Conservation (phyloP, 1,140 invertebrate genomes). For the Cherax quadricarinatus region DNA sequence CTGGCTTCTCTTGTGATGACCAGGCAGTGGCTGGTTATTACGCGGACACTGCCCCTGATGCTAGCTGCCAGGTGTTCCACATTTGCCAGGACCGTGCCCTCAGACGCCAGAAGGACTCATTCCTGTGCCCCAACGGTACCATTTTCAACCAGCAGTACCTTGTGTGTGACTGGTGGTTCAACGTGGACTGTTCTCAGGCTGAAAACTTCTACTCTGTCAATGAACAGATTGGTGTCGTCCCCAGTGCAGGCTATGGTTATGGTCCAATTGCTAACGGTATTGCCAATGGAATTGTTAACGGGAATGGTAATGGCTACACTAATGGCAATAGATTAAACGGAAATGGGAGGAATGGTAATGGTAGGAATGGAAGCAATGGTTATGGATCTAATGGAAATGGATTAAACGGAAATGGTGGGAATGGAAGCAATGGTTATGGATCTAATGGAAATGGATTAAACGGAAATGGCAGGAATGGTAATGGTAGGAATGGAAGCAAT, state of each 20-base stretch:
- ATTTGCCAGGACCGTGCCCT: slow-evolving; percentile 78
- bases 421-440: neutral
- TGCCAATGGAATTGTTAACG: neutral
- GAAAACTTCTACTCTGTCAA: slow-evolving; percentile 77
- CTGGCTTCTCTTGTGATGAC: slow-evolving; percentile 76
- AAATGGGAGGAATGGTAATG: neutral
- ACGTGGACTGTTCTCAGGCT: slow-evolving; percentile 78
- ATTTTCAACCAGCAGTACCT: slow-evolving; percentile 80
- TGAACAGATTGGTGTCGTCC: slow-evolving; percentile 46
- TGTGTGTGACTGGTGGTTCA: slow-evolving; percentile 81
- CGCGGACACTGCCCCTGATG: slow-evolving; percentile 75
- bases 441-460: neutral
- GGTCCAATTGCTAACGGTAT: neutral
- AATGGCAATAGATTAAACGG: neutral
- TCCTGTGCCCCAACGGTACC: slow-evolving; percentile 80
- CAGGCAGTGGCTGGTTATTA: slow-evolving; percentile 73
- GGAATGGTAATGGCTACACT: neutral
- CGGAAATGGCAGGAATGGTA: neutral
- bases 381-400: neutral
- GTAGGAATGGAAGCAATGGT: neutral
- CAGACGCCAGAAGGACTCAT: slow-evolving; percentile 75
- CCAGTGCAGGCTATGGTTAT: neutral
- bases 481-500: too few relatives aligned
- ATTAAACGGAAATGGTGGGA: neutral
- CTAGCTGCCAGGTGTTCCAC: slow-evolving; percentile 79